Conservation (phyloP, 2,888 invertebrate species). For the Trissolcus japonicus region DNA sequence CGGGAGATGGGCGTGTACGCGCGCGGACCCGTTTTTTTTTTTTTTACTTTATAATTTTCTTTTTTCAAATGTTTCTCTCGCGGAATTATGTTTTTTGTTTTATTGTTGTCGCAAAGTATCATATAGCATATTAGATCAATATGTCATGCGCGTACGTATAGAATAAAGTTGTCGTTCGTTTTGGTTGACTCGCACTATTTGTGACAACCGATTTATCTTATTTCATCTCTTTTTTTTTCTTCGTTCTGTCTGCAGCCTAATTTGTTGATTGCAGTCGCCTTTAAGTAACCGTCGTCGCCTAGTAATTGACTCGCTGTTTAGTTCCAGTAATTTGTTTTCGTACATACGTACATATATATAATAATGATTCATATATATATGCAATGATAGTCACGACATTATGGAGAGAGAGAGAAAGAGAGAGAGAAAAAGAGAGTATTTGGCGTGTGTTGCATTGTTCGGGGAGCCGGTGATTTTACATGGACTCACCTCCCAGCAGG, state of each 20-base stretch:
- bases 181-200: background rate
- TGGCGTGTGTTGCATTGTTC: slow-evolving; percentile 52
- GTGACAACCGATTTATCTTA: background rate
- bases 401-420: too few relatives aligned
- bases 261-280: background rate
- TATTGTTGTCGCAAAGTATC: slow-evolving; percentile 24
- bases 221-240: background rate
- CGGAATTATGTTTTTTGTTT: slow-evolving; percentile 12
- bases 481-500: slow-evolving; percentile 90
- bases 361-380: slow-evolving; percentile 4
- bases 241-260: too few relatives aligned
- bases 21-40: slow-evolving; percentile 11
- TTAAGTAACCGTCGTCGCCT: slow-evolving; percentile 11
- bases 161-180: slow-evolving; percentile 1
- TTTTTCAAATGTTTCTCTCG: slow-evolving; percentile 11
- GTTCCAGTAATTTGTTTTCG: background rate
- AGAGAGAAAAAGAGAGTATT: slow-evolving; percentile 45
- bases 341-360: too few relatives aligned
- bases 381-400: background rate
- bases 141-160: slow-evolving; percentile 48
- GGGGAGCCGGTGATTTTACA: slow-evolving; percentile 78
- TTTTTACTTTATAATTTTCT: too few relatives aligned
- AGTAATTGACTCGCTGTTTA: slow-evolving; percentile 66
- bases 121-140: slow-evolving; percentile 18
- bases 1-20: slow-evolving; percentile 14